Evolutionary conservation across 2,113 vertebrate species (phyloP).

Genomic region (Podarcis raffonei): DNA sequence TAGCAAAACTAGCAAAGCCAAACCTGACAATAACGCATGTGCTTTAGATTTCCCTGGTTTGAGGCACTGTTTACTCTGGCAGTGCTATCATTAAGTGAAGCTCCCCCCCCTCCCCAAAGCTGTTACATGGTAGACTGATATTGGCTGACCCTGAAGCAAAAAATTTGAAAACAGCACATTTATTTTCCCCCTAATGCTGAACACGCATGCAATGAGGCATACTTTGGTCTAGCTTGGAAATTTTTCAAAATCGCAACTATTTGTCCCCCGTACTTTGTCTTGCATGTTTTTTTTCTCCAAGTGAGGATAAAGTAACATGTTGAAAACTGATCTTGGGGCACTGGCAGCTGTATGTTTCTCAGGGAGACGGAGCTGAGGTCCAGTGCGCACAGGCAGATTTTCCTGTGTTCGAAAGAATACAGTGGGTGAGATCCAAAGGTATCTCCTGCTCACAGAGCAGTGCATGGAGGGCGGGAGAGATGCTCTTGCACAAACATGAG

Average conservation of each 20-base stretch:
- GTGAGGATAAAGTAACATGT: slow-evolving; percentile 52
- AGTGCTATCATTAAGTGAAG: slow-evolving; percentile 65
- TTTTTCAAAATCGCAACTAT: slow-evolving; percentile 61
- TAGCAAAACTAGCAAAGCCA: slow-evolving; percentile 76
- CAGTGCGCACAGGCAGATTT: background rate
- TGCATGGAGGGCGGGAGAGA: background rate
- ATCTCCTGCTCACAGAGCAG: background rate
- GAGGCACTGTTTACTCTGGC: slow-evolving; percentile 78
- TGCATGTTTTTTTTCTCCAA: slow-evolving; percentile 55
- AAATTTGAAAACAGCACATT: slow-evolving; percentile 75
- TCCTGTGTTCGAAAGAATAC: background rate
- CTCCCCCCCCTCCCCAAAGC: slow-evolving; percentile 68
- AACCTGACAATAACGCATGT: slow-evolving; percentile 78
- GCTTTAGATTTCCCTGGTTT: slow-evolving; percentile 78
- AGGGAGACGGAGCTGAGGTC: background rate
- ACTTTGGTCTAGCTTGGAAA: slow-evolving; percentile 68
- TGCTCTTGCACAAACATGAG: background rate
- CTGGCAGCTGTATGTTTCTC: background rate
- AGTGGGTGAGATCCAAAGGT: background rate
- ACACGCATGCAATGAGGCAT: slow-evolving; percentile 64
- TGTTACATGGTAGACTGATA: slow-evolving; percentile 73
- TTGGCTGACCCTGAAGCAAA: slow-evolving; percentile 72
- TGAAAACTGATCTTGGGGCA: slow-evolving; percentile 1
- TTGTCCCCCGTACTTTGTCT: slow-evolving; percentile 63
- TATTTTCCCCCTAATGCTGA: slow-evolving; percentile 73